phyloP scores from a whole-genome alignment of 64 coral and sea anemone species.

The Porites lutea region DNA sequence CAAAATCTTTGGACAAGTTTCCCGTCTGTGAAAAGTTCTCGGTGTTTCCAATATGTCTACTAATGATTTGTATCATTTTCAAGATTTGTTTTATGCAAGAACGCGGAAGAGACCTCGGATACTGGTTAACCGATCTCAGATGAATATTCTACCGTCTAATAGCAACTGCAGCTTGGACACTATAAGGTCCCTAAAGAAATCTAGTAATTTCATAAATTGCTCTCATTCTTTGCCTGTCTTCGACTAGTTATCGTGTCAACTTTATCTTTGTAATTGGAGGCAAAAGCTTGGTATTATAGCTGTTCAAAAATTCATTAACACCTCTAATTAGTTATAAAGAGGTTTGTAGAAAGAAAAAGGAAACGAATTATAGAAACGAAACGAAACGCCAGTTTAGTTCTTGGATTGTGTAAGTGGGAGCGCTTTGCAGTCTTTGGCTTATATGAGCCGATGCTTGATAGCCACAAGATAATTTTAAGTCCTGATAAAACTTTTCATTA shows the following conservation, averaged over 20 bases:
- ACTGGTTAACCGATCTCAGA: not conserved
- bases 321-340: not conserved
- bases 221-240: slow-evolving; percentile 15
- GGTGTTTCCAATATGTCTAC: no score
- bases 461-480: slow-evolving; percentile 47
- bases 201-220: not conserved
- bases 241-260: not conserved
- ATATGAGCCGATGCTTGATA: not conserved
- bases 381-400: not conserved
- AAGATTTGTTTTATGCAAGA: slow-evolving; percentile 1
- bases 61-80: no score
- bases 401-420: not conserved
- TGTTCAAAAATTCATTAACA: not conserved
- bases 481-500: slow-evolving; percentile 56
- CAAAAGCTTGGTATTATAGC: not conserved
- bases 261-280: not conserved
- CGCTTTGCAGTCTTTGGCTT: not conserved
- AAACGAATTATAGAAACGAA: no score
- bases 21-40: no score
- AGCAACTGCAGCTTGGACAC: not conserved
- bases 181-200: not conserved
- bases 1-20: no score
- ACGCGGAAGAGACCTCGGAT: not conserved
- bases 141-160: not conserved
- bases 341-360: not conserved